Evolutionary conservation across 1,140 invertebrate species (phyloP).

Genomic region (Eueides isabella): DNA sequence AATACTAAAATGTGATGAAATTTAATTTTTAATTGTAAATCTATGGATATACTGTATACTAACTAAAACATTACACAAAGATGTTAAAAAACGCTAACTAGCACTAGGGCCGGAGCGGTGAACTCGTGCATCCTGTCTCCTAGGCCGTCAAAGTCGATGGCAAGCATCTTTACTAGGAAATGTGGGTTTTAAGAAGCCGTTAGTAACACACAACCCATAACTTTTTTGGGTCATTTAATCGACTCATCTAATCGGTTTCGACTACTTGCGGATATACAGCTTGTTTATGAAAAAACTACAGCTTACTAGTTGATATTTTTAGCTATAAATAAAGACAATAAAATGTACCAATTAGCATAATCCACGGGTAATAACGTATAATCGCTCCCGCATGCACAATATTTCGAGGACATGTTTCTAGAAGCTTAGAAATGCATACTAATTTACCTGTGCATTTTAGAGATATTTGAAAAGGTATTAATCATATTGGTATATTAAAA

Average conservation of each 20-base stretch:
- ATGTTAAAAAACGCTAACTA: slow-evolving; percentile 22
- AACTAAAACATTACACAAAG: neutral
- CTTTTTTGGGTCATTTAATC: slow-evolving; percentile 58
- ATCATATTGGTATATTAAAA: neutral
- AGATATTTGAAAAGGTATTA: neutral
- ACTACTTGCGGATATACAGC: slow-evolving; percentile 20
- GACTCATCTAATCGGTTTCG: slow-evolving; percentile 39
- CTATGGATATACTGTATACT: no score
- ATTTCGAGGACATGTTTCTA: slow-evolving; percentile 58
- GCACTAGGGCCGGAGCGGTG: slow-evolving; percentile 55
- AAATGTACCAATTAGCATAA: slow-evolving; percentile 60
- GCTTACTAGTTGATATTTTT: neutral
- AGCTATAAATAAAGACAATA: slow-evolving; percentile 16
- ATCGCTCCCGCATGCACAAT: slow-evolving; percentile 63
- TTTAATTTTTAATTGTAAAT: no score
- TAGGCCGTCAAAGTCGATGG: slow-evolving; percentile 46
- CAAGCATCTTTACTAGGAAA: slow-evolving; percentile 69
- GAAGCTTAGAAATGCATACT: slow-evolving; percentile 28
- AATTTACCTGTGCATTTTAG: neutral
- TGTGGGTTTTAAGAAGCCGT: slow-evolving; percentile 73
- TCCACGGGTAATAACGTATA: slow-evolving; percentile 68
- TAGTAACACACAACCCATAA: slow-evolving; percentile 62
- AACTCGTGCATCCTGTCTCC: slow-evolving; percentile 73
- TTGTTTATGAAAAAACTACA: slow-evolving; percentile 12
- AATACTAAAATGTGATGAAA: no score